phyloP scores from a whole-genome alignment of 2,797 vertebrate species.

The Sebastes variabilis region DNA sequence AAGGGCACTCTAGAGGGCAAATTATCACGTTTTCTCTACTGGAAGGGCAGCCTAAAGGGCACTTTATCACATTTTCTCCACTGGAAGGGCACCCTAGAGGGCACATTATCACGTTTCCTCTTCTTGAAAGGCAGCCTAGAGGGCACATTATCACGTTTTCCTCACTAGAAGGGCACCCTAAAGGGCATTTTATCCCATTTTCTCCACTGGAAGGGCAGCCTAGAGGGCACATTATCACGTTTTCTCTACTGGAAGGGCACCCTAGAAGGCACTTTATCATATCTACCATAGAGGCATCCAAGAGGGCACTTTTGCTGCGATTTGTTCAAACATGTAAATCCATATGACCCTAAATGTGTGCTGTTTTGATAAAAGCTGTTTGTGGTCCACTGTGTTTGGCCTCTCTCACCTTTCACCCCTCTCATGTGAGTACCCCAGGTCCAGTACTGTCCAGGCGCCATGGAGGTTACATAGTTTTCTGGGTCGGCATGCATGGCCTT shows the following conservation, averaged over 20 bases:
- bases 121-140: accelerated
- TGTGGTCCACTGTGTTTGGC: neutral
- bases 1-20: accelerated
- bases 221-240: too few relatives aligned
- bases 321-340: neutral
- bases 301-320: too few relatives aligned
- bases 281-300: too few relatives aligned
- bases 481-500: conserved; percentile 85
- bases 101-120: too few relatives aligned
- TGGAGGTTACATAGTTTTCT: conserved; percentile 85
- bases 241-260: too few relatives aligned
- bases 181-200: accelerated
- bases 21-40: too few relatives aligned
- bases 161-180: too few relatives aligned
- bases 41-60: too few relatives aligned
- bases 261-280: too few relatives aligned
- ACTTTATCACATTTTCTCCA: too few relatives aligned
- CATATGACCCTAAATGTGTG: neutral
- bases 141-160: accelerated
- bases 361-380: neutral
- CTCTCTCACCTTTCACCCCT: conserved; percentile 71
- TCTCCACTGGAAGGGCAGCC: accelerated
- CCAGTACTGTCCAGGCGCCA: conserved; percentile 87
- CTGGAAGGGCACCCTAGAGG: too few relatives aligned
- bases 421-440: conserved; percentile 86